phyloP scores from a whole-genome alignment of 1,140 invertebrate genomes.

The Drosophila rhopaloa region DNA sequence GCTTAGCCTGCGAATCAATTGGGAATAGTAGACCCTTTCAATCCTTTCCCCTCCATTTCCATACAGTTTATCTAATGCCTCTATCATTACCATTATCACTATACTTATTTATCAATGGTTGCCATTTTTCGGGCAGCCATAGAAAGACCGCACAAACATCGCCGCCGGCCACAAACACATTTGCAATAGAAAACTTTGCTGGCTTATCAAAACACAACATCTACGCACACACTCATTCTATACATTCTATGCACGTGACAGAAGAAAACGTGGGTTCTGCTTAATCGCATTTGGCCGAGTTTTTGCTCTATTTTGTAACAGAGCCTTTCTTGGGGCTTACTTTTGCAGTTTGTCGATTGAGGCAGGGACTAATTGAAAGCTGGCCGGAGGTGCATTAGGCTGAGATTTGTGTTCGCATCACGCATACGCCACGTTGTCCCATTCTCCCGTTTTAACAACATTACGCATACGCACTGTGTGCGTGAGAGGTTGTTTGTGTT shows the following conservation, averaged over 20 bases:
- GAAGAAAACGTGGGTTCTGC: constrained; percentile 60
- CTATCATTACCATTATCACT: constrained; percentile 28
- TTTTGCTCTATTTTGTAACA: constrained; percentile 36
- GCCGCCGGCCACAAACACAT: constrained; percentile 53
- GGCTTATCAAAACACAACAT: constrained; percentile 78
- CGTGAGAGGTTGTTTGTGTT: neutral
- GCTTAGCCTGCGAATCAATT: constrained; percentile 13
- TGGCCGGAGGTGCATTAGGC: constrained; percentile 33
- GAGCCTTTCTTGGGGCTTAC: constrained; percentile 15
- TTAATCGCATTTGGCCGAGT: constrained; percentile 69
- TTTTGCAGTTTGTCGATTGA: constrained; percentile 42
- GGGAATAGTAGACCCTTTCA: neutral
- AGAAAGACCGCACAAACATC: constrained; percentile 41
- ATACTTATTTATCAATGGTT: constrained; percentile 40
- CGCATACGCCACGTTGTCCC: constrained; percentile 23
- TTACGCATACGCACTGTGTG: constrained; percentile 62
- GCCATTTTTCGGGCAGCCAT: constrained; percentile 57
- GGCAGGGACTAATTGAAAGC: constrained; percentile 52
- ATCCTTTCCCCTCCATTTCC: constrained; percentile 3
- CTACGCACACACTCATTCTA: constrained; percentile 29
- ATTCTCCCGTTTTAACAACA: neutral
- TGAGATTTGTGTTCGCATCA: constrained; percentile 35
- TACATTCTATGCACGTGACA: constrained; percentile 25
- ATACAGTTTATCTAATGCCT: constrained; percentile 34
- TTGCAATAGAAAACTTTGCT: constrained; percentile 41